These are phyloP conservation scores for Austrofundulus limnaeus DNA, from an alignment of 2,113 vertebrate species.

Conservation along the genomic window DNA sequence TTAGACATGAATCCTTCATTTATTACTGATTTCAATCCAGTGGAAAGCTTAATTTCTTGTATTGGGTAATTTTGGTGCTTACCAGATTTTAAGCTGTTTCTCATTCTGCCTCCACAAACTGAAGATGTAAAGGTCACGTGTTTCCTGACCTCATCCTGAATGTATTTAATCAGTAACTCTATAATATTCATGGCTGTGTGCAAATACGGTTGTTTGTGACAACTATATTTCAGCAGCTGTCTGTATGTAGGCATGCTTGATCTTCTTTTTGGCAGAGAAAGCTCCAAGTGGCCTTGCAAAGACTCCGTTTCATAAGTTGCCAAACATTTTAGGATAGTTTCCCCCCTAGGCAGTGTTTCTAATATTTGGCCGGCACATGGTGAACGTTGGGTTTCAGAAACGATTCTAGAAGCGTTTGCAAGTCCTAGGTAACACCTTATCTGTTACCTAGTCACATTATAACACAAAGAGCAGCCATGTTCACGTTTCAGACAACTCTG, in stretches of 20 bases:
- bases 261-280: constrained; percentile 66
- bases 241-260: constrained; percentile 79
- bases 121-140: constrained; percentile 36
- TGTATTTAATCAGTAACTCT: constrained; percentile 64
- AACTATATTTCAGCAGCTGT: constrained; percentile 60
- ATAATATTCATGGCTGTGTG: constrained; percentile 45
- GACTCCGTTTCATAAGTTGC: constrained; percentile 56
- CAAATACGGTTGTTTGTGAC: constrained; percentile 51
- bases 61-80: constrained; percentile 20
- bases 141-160: constrained; percentile 59
- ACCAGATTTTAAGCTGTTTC: constrained; percentile 25
- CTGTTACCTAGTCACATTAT: constrained; percentile 11
- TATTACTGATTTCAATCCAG: constrained; percentile 10
- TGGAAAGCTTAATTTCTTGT: constrained; percentile 21
- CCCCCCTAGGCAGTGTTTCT: constrained; percentile 37
- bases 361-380: constrained; percentile 34
- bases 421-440: constrained; percentile 8
- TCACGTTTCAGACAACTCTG: constrained; percentile 16
- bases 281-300: constrained; percentile 80
- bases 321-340: constrained; percentile 47
- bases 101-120: constrained; percentile 46
- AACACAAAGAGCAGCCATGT: constrained; percentile 12
- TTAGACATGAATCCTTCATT: neutral
- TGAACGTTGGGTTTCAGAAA: constrained; percentile 16
- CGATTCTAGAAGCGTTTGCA: neutral